Evolutionary conservation across 2,888 invertebrate genomes (phyloP).

Genomic region (Sepioteuthis lessoniana): DNA sequence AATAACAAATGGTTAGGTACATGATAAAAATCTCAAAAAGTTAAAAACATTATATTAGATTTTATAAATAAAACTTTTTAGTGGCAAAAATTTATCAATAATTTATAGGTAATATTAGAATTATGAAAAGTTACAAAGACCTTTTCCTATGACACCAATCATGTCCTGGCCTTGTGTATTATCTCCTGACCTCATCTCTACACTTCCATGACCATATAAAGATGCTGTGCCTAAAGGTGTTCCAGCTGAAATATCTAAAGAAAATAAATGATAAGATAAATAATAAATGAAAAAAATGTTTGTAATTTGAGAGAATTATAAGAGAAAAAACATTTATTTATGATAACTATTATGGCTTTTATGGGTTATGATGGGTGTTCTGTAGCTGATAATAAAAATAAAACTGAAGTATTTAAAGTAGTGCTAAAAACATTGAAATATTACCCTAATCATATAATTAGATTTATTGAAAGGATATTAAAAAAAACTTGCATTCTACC

Average conservation of each 20-base stretch:
- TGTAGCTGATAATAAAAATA: no score
- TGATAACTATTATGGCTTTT: no score
- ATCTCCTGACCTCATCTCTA: conserved; percentile 63
- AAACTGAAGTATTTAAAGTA: no score
- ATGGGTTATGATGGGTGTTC: no score
- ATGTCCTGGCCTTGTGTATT: conserved; percentile 61
- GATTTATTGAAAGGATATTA: no score
- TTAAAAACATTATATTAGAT: neutral
- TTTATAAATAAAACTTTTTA: neutral
- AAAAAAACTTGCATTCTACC: no score
- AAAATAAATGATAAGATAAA: conserved; percentile 45
- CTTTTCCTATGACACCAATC: conserved; percentile 70
- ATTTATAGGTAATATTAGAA: neutral
- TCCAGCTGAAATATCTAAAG: conserved; percentile 57
- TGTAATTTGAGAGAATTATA: no score
- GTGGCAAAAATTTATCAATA: neutral
- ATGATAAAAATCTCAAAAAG: neutral
- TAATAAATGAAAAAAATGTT: neutral
- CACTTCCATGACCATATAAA: conserved; percentile 62
- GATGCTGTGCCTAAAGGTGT: conserved; percentile 70
- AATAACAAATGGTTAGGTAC: no score
- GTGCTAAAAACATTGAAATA: no score
- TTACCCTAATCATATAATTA: no score
- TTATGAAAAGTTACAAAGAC: conserved; percentile 56
- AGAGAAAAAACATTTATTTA: no score